phyloP scores from a whole-genome alignment of 2,113 vertebrate genomes.

The Archocentrus centrarchus region DNA sequence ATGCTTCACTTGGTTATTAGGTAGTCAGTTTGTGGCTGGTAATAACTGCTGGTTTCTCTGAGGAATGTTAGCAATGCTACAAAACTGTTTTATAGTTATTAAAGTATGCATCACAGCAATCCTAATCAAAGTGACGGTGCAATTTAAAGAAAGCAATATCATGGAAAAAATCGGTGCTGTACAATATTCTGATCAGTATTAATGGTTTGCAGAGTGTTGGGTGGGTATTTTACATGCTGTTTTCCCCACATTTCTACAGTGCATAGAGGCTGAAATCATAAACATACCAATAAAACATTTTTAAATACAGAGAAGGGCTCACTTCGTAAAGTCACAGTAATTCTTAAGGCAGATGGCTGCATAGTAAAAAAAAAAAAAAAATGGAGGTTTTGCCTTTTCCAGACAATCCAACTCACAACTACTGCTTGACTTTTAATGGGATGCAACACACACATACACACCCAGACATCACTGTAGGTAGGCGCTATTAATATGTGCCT shows the following conservation, averaged over 20 bases:
- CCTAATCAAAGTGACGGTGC: neutral
- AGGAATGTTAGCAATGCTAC: neutral
- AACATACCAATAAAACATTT: neutral
- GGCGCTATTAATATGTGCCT: constrained; percentile 71
- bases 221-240: neutral
- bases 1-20: neutral
- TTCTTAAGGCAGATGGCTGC: neutral
- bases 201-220: neutral
- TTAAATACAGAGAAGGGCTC: neutral
- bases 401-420: neutral
- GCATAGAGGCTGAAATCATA: neutral
- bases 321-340: neutral
- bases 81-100: neutral
- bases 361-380: neutral
- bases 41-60: neutral
- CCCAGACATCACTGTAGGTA: constrained; percentile 59
- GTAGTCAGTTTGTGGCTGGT: constrained; percentile 23
- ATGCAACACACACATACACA: neutral
- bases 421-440: neutral
- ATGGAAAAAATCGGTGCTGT: accelerated
- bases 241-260: neutral
- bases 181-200: neutral
- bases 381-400: neutral
- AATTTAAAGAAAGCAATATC: neutral
- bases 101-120: neutral